Conservation (phyloP, 2,113 vertebrate species). For the Hippocampus abdominalis region DNA sequence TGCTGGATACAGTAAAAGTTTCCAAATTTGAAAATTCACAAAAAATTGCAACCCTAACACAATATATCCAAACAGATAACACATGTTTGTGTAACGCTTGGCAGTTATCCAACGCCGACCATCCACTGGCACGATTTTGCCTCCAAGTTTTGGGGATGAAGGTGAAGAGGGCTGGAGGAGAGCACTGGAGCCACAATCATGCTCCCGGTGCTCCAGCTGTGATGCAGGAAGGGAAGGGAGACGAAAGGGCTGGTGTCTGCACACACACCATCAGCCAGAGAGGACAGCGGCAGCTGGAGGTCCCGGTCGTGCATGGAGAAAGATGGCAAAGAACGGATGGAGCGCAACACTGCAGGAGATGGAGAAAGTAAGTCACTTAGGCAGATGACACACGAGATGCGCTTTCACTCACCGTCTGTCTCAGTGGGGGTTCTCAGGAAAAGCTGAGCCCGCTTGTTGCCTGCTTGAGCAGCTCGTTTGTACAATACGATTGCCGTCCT, state of each 20-base stretch:
- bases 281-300: slow-evolving; percentile 8
- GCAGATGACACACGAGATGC: slow-evolving; percentile 5
- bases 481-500: slow-evolving; percentile 74
- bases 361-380: not conserved
- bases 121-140: slow-evolving; percentile 59
- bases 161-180: slow-evolving; percentile 23
- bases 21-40: not conserved
- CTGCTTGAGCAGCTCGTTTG: slow-evolving; percentile 68
- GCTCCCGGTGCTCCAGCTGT: slow-evolving; percentile 71
- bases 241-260: not conserved
- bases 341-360: slow-evolving; percentile 48
- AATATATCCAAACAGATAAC: not conserved
- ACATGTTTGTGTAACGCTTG: not conserved
- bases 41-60: not conserved
- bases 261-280: not conserved
- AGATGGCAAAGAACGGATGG: slow-evolving; percentile 69
- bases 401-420: slow-evolving; percentile 28
- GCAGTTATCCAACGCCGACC: slow-evolving; percentile 54
- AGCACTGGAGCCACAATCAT: slow-evolving; percentile 13
- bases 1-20: not conserved
- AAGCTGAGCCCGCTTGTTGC: slow-evolving; percentile 68
- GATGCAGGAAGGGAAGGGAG: slow-evolving; percentile 44
- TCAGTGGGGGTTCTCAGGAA: slow-evolving; percentile 57
- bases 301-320: slow-evolving; percentile 41
- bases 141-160: slow-evolving; percentile 16